Base-by-base conservation (phyloP, 2,113 vertebrate genomes). In the Symphodus melops region DNA sequence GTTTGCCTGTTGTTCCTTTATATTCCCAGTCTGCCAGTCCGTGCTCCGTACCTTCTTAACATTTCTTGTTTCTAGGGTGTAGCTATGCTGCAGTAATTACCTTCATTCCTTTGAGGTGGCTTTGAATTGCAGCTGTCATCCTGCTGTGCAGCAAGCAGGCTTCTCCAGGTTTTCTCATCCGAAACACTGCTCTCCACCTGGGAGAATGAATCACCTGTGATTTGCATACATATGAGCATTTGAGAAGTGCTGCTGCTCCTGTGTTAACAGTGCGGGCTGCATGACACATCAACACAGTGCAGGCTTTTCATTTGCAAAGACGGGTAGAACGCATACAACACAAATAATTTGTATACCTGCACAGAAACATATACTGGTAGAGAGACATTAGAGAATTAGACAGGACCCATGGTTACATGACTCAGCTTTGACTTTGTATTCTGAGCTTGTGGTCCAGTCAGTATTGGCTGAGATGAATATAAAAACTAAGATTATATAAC, bases 151-250 rank as follows among this genome's bases (percentile, higher is more conserved):
- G 54, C 56, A 49, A 59, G 44, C 59, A 68, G 64, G 77, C 82
- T 86, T 75, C 63, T 85, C 71, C 60, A 48, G 64, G 80, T 86
- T 86, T 88, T 84, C 88, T 84, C 73, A 75, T 62, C 44, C 71
- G 62, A 83, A 85, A 86, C 68, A 67, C 55, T 57, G 46, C 69
- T 75, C 51, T 75, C 66, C 48, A 72, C 86, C 52, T 54, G 0
- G 65, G 77, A 85, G 73, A 89, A 83, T 65, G 56, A 36, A 83
- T 36, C 2, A 58, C 28, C 21, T 72, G 70, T 91, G 86, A 91
- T 86, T 86, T 91, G 89, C 86, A 91, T 91, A 83, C 66, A 85
- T 89, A 91, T 83, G 68, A 87, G 86, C 75, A 36, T 78, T 52
- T 63, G 63, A 57, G 72, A 75, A 39, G 36, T 13, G 65, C 14